Percentiles rank a stretch among this genome's conserved stretches.
Conservation (phyloP, 2,888 invertebrate genomes). For the Sinopyrophorus schimmeli region DNA sequence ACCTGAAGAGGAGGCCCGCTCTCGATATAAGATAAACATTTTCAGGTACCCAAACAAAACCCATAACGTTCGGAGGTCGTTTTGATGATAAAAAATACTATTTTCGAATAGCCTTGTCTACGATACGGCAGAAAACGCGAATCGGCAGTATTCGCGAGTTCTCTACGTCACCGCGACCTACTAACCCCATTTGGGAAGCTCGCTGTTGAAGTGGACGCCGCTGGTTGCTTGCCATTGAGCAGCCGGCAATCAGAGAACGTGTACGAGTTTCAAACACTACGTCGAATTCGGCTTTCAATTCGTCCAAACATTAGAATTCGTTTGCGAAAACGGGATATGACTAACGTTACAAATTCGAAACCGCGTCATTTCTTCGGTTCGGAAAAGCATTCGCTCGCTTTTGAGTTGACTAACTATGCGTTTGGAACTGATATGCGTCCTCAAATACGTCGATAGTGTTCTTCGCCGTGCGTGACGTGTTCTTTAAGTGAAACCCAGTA, state of each 20-base stretch:
- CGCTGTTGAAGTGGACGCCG: slow-evolving; percentile 47
- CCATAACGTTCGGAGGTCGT: slow-evolving; percentile 38
- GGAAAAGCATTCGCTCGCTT: no score
- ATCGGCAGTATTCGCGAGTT: slow-evolving; percentile 68
- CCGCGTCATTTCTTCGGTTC: neutral
- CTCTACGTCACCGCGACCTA: slow-evolving; percentile 68
- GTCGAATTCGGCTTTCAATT: no score
- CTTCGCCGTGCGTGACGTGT: slow-evolving; percentile 26
- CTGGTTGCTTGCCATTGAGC: slow-evolving; percentile 53
- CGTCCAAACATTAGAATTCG: no score
- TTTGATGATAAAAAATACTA: slow-evolving; percentile 41
- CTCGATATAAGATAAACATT: no score
- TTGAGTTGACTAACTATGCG: slow-evolving; percentile 4
- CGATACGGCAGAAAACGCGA: slow-evolving; percentile 66
- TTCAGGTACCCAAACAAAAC: slow-evolving; percentile 37
- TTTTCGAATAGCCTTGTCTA: slow-evolving; percentile 47
- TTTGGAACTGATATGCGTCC: slow-evolving; percentile 31
- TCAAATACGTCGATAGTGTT: slow-evolving; percentile 28
- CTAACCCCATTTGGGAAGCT: slow-evolving; percentile 68
- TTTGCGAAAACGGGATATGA: neutral
- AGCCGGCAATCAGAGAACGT: slow-evolving; percentile 40
- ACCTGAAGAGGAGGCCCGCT: no score
- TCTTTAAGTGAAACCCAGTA: slow-evolving; percentile 7
- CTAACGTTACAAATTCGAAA: neutral
- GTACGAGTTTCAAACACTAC: no score